Percentiles rank a stretch among this genome's conserved stretches.
Evolutionary conservation across 2,113 vertebrate genomes (phyloP).

Genomic region (Menidia beryllina): DNA sequence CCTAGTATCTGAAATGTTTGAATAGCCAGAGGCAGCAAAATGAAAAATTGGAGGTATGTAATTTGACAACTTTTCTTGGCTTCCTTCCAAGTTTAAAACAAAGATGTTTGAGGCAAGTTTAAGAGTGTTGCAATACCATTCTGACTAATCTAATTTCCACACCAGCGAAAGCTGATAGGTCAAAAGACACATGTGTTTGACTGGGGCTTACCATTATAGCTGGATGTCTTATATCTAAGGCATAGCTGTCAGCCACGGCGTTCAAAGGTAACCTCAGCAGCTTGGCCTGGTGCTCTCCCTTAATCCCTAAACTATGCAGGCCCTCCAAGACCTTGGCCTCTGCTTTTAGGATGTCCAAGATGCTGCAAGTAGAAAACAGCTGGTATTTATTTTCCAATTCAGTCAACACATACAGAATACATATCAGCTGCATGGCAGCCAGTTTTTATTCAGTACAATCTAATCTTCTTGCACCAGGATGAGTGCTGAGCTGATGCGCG

Average conservation of each 20-base stretch:
- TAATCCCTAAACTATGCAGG: constrained; percentile 89
- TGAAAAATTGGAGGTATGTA: constrained; percentile 44
- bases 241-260: constrained; percentile 82
- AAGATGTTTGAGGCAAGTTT: constrained; percentile 43
- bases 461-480: constrained; percentile 31
- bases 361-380: constrained; percentile 64
- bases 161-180: neutral
- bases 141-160: constrained; percentile 42
- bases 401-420: too few species aligned
- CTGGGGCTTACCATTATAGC: constrained; percentile 87
- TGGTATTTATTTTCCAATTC: constrained; percentile 7
- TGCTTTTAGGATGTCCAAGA: constrained; percentile 86
- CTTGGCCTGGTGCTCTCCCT: constrained; percentile 81
- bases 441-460: neutral
- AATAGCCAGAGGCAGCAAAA: constrained; percentile 37
- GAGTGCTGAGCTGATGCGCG: constrained; percentile 9
- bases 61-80: constrained; percentile 51
- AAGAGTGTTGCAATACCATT: constrained; percentile 27
- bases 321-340: constrained; percentile 91
- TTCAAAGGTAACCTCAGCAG: constrained; percentile 86
- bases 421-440: neutral
- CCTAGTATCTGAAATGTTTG: constrained; percentile 23
- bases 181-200: constrained; percentile 14
- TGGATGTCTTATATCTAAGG: constrained; percentile 91
- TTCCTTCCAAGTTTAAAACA: constrained; percentile 45